These are phyloP conservation scores for Laticauda laticaudata DNA, from an alignment of 2,113 vertebrate genomes.

Conservation along the genomic window DNA sequence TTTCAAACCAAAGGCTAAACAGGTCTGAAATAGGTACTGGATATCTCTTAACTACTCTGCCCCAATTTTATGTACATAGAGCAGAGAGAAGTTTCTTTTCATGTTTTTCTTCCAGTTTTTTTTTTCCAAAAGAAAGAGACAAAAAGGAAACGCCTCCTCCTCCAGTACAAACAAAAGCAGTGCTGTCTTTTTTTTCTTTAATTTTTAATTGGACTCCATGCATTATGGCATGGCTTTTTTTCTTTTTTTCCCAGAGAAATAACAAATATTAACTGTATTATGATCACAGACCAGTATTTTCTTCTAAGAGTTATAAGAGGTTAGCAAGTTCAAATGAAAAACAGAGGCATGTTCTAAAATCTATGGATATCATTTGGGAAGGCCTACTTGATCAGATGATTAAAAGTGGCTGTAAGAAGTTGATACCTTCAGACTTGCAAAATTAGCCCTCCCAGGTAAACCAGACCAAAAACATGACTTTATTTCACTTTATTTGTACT, in stretches of 20 bases:
- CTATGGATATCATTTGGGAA: not conserved
- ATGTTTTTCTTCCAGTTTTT: not conserved
- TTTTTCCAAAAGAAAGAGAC: not conserved
- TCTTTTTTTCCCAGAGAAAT: not conserved
- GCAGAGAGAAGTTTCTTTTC: not conserved
- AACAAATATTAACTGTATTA: not conserved
- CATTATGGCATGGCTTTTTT: not conserved
- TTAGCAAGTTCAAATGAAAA: not conserved
- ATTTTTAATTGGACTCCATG: not conserved
- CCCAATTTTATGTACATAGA: not conserved
- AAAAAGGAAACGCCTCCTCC: not conserved
- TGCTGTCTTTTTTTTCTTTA: not conserved
- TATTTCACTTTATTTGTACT: too few species aligned
- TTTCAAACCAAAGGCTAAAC: not conserved
- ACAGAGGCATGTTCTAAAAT: not conserved
- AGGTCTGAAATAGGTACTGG: not conserved
- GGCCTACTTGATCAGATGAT: too few species aligned
- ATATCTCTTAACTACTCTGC: not conserved
- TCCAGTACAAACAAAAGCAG: not conserved
- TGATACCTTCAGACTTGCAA: too few species aligned
- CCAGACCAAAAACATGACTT: too few species aligned
- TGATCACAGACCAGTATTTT: not conserved
- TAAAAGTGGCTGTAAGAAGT: too few species aligned
- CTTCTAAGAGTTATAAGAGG: not conserved
- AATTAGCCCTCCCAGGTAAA: too few species aligned